Percentiles rank a stretch among this genome's conserved stretches.
Conservation (phyloP, 2,113 vertebrate species). For the Marcusenius ussheri region DNA sequence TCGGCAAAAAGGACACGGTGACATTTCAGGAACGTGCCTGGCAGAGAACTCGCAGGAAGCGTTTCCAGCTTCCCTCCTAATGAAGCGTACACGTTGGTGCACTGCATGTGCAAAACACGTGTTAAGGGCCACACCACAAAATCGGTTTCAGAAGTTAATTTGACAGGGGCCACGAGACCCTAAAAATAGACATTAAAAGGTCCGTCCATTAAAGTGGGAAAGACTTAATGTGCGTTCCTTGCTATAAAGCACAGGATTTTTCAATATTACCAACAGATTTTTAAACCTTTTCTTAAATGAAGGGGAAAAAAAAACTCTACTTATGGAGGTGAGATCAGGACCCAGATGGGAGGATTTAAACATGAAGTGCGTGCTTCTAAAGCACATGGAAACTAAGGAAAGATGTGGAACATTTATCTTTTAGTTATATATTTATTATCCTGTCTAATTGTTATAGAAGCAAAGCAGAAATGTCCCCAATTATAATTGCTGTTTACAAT, state of each 20-base stretch:
- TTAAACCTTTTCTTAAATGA: slow-evolving; percentile 1
- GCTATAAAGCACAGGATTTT: neutral
- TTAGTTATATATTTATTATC: neutral
- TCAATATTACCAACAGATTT: neutral
- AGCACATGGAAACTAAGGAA: neutral
- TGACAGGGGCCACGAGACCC: neutral
- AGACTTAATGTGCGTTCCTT: neutral
- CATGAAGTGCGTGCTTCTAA: neutral
- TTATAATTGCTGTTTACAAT: neutral
- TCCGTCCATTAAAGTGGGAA: neutral
- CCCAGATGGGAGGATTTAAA: neutral
- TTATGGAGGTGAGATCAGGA: neutral
- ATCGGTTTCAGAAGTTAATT: neutral
- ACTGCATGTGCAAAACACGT: neutral
- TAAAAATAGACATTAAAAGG: slow-evolving; percentile 1
- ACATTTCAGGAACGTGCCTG: neutral
- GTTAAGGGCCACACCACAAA: neutral
- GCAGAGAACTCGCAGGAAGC: neutral
- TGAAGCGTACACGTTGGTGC: neutral
- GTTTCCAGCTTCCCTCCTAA: neutral
- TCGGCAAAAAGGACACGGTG: neutral
- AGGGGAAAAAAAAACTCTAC: neutral
- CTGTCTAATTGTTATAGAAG: neutral
- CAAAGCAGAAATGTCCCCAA: neutral
- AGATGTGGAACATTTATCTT: neutral